Evolutionary conservation across 2,888 invertebrate species (phyloP), one percentile per base, ranked within the genome.

Genomic region (Sarcophaga carnaria): DNA sequence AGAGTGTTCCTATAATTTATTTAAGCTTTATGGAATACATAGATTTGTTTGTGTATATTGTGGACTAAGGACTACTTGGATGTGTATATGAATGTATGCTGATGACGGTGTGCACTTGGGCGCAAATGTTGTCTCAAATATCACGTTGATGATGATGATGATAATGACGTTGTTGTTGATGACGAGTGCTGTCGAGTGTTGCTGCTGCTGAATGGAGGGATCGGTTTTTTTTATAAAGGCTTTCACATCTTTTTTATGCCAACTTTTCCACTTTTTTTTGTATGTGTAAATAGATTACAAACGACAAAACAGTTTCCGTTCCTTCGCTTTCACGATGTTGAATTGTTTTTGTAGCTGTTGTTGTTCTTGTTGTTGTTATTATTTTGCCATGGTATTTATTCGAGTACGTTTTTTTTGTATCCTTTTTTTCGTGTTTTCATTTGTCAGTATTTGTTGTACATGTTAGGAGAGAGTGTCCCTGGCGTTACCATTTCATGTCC

Each of bases 201-300:
- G 88, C 84, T 88, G 54, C 5, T 54, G 85, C 88, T 88, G 88
- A 88, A 86, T 88, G 86, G 83, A 83, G 67, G 87, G 83, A 86
- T 85, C 83, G 84, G 49, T 71, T 78, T 76, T 71, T 80, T 60
- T 37, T 10, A 6, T 37, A 25, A 20, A 37, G 27, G 47, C 37
- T 75, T 81, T 72, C 37, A 37, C 37, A 37, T 37, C 70, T 80
- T 69, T 77, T 67, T 72, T 17, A 63, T 67, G 59, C 47, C 83
- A 80, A 69, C 45, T 78, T 70, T 70, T 47, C 76, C 77, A 75
- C 76, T 86, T 85, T 83, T 59, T 87, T 54, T 83, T 89, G 88
- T 90, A 82, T 90, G 90, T 91, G 91, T 91, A 91, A 92, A 92
- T 91, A 92, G 92, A 92, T 92, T 92, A 91, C 91, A 90, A 91